Percentiles rank a stretch among this genome's conserved stretches.
Conservation (phyloP, 2,113 vertebrate genomes). For the Chelonoidis abingdonii region DNA sequence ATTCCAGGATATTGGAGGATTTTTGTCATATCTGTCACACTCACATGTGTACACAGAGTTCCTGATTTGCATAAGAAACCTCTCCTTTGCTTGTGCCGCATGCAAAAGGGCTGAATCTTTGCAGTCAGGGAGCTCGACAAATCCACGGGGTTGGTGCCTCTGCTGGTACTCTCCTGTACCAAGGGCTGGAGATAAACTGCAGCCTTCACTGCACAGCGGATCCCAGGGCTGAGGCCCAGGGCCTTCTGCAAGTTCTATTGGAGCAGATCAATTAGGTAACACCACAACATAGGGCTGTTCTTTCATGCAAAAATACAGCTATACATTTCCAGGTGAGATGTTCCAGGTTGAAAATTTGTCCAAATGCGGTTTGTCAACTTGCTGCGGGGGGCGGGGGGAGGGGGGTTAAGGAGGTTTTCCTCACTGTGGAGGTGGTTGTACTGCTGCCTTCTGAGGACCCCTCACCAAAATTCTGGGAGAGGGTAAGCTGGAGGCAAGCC, state of each 20-base stretch:
- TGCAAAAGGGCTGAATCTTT: not conserved
- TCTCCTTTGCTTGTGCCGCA: not conserved
- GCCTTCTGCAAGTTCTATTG: not conserved
- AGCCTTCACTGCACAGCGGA: not conserved
- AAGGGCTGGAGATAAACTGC: not conserved
- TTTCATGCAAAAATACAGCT: not conserved
- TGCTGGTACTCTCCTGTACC: not conserved
- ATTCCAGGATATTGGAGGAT: not conserved
- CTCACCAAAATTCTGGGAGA: too few relatives aligned
- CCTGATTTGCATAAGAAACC: not conserved
- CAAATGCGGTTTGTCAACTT: not conserved
- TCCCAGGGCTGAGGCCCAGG: not conserved
- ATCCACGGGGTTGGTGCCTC: not conserved
- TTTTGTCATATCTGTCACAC: accelerated
- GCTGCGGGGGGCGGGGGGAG: not conserved
- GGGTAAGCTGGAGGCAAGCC: too few relatives aligned
- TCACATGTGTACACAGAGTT: accelerated
- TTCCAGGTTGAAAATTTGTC: not conserved
- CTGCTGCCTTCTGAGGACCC: too few relatives aligned
- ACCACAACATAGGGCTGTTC: not conserved
- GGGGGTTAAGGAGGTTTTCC: too few relatives aligned
- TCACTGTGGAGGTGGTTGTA: too few relatives aligned
- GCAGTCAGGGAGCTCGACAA: not conserved
- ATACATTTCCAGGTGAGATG: not conserved
- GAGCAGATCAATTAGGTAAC: not conserved